A percentile compares a stretch with the other conserved stretches of the same genome.
These are phyloP conservation scores for Rhabdomys dilectus DNA, from an alignment of 2,113 vertebrate species.

Conservation along the genomic window DNA sequence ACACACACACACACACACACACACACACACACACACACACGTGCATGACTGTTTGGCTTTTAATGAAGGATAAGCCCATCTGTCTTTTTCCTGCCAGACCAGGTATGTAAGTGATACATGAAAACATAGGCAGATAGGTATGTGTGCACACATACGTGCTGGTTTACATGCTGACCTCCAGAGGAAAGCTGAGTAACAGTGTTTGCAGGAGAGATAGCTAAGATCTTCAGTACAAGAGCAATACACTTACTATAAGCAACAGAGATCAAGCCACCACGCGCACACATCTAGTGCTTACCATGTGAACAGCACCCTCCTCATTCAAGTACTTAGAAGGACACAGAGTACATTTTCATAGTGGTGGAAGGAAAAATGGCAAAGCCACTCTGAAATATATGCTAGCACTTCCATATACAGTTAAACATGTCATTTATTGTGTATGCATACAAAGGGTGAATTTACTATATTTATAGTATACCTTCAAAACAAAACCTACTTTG, in stretches of 20 bases:
- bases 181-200: not conserved
- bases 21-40: not conserved
- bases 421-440: not conserved
- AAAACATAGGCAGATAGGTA: not conserved
- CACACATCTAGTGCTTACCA: not conserved
- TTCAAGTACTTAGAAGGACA: not conserved
- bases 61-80: constrained; percentile 59
- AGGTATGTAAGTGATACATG: not conserved
- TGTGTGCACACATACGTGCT: not conserved
- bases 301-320: not conserved
- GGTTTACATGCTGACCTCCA: not conserved
- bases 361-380: not conserved
- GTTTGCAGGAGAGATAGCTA: not conserved
- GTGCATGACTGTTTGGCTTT: not conserved
- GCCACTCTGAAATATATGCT: not conserved
- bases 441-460: not conserved
- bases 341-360: not conserved
- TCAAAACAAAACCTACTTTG: constrained; percentile 15
- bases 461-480: not conserved
- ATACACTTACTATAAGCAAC: not conserved
- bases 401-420: not conserved
- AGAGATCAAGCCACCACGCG: not conserved
- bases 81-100: constrained; percentile 39
- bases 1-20: too few species aligned
- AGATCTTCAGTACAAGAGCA: not conserved